phyloP scores from a whole-genome alignment of 1,140 invertebrate genomes.

The Drosophila kanapiae region DNA sequence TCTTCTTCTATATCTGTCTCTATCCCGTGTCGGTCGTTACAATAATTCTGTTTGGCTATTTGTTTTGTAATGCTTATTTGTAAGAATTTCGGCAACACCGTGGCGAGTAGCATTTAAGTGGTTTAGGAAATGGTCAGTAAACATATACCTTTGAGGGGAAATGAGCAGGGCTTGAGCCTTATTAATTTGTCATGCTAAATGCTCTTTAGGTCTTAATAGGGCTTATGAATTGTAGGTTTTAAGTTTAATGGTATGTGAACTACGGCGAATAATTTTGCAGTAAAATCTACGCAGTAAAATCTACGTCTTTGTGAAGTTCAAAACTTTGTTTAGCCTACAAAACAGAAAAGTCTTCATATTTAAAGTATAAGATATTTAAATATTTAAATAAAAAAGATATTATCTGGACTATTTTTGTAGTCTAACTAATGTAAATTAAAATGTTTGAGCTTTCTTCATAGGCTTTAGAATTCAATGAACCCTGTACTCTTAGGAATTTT shows the following conservation, averaged over 20 bases:
- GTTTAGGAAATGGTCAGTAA: conserved; percentile 17
- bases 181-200: neutral
- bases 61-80: conserved; percentile 37
- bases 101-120: conserved; percentile 23
- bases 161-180: neutral
- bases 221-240: neutral
- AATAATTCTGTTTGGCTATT: conserved; percentile 46
- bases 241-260: neutral
- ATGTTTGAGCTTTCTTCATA: neutral
- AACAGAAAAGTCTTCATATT: neutral
- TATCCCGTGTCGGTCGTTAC: conserved; percentile 34
- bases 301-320: neutral
- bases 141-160: conserved; percentile 4
- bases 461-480: conserved; percentile 10
- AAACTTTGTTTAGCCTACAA: neutral
- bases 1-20: conserved; percentile 14
- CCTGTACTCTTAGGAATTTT: neutral
- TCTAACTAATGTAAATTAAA: too few relatives aligned
- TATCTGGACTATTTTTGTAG: too few relatives aligned
- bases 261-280: neutral
- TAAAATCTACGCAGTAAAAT: neutral
- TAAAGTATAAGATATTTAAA: too few relatives aligned
- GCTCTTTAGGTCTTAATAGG: neutral
- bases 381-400: neutral
- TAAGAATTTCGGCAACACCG: conserved; percentile 27